A percentile compares a stretch with the other conserved stretches of the same genome.
These are phyloP conservation scores for Malacoctenus gilli DNA, from an alignment of 2,797 vertebrate species.

Conservation along the genomic window DNA sequence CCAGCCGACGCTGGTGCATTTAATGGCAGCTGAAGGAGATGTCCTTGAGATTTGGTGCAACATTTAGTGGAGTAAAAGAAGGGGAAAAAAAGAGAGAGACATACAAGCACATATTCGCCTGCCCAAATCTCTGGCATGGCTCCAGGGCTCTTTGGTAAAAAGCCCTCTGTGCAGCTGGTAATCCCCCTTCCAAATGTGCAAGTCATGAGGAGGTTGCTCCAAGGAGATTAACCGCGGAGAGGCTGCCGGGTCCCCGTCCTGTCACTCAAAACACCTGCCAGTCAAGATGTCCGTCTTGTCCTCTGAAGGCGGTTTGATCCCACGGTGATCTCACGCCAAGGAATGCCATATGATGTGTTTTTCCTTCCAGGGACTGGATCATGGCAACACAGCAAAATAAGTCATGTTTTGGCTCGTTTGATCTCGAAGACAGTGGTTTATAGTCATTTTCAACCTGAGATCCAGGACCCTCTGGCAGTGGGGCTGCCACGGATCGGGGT, in stretches of 20 bases:
- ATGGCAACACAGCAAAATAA: no score
- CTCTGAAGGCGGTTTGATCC: not conserved
- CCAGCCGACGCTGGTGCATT: conserved; percentile 19
- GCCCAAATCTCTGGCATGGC: conserved; percentile 12
- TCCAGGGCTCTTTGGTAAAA: conserved; percentile 32
- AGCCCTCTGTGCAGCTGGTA: conserved; percentile 25
- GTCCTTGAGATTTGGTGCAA: conserved; percentile 23
- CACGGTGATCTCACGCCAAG: conserved; percentile 24
- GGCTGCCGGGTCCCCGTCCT: conserved; percentile 13
- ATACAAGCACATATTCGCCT: conserved; percentile 1
- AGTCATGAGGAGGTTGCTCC: conserved; percentile 9
- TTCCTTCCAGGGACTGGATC: no score
- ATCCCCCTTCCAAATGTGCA: conserved; percentile 48
- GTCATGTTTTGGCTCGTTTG: no score
- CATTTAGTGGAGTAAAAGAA: not conserved
- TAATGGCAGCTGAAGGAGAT: not conserved
- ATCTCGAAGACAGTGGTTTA: no score
- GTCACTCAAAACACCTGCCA: conserved; percentile 20
- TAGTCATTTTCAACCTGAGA: no score
- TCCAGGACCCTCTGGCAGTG: no score
- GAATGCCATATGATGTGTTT: conserved; percentile 10
- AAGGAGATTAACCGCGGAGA: conserved; percentile 21
- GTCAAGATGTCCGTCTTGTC: not conserved
- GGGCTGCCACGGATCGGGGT: no score
- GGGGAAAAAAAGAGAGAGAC: not conserved